Base-by-base conservation (phyloP, 2,888 invertebrate genomes). In the Chydorus sphaericus region DNA sequence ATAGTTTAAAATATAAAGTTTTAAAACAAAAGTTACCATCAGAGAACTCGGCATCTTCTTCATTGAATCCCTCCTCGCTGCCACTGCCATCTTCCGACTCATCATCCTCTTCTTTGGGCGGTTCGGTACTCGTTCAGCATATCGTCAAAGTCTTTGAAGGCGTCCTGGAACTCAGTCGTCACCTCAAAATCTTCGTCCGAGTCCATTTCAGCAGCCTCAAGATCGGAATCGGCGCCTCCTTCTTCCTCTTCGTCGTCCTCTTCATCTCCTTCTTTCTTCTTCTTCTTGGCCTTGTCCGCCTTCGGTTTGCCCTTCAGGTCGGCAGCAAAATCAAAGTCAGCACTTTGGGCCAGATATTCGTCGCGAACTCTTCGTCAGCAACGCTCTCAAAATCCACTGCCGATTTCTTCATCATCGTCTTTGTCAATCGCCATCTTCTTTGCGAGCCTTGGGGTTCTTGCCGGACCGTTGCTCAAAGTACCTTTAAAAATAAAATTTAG, bases 331-430 rank as follows among this genome's bases (percentile, higher is more conserved):
- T 87, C 85, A 1, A 29, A 63, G 59, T 62, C 77, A 76, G 0
- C 75, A 66, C 78, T 70, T 51, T 70, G 72, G 61, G 78, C 76
- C 36, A 86, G 69, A 66, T 82, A 79, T 56, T 78, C 75, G 61
- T 86, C 81, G n/a, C n/a, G 66, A 85, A 85, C 68, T 86, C 86
- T 48, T 82, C 82, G 65, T 83, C 83, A 60, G 77, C 79, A 10
- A 91, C 82, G 48, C 86, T 85, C 39, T 81, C 84, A 0, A 74
- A 69, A 62, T 80, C 81, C n/a, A n/a, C n/a, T n/a, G 61, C 77
- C 77, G 49, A 76, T 77, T 33, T 80, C 77, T 6, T 78, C 79
- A 48, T 79, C 77, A 16, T 64, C 55, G 0, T 70, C 73, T 54
- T 60, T 64, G 62, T 54, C 58, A 48, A n/a, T n/a, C n/a, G n/a